A percentile compares a stretch with the other conserved stretches of the same genome.
Conservation (phyloP, 2,888 invertebrate genomes). For the Odiellus spinosus region DNA sequence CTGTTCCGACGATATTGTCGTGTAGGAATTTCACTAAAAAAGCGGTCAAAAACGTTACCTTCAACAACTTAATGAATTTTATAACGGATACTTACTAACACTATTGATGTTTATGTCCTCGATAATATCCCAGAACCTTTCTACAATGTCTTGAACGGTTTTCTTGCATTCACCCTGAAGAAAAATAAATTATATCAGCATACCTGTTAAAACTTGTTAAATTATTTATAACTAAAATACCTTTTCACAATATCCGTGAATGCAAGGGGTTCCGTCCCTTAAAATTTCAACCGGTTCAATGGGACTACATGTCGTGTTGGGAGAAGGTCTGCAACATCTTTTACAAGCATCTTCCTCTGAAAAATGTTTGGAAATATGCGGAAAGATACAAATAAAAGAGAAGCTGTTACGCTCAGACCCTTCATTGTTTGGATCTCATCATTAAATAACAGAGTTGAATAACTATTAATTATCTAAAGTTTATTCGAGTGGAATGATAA, state of each 20-base stretch:
- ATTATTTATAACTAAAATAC: slow-evolving; percentile 32
- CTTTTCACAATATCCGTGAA: slow-evolving; percentile 91
- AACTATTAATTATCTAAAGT: too few species aligned
- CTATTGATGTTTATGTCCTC: slow-evolving; percentile 91
- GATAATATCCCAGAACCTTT: slow-evolving; percentile 92
- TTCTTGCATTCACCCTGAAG: slow-evolving; percentile 79
- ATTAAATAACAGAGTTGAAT: too few species aligned
- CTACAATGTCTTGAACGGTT: slow-evolving; percentile 84
- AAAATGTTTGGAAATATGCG: slow-evolving; percentile 23
- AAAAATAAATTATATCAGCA: slow-evolving; percentile 5
- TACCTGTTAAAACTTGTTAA: background rate
- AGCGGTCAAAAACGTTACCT: background rate
- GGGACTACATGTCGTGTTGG: slow-evolving; percentile 76
- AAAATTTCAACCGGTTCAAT: slow-evolving; percentile 74
- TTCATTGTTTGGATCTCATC: too few species aligned
- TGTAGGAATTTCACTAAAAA: slow-evolving; percentile 53
- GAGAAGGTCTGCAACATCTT: slow-evolving; percentile 74
- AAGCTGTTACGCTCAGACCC: too few species aligned
- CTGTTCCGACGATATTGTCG: slow-evolving; percentile 85
- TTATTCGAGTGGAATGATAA: too few species aligned
- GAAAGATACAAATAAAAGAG: too few species aligned
- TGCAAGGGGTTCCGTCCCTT: slow-evolving; percentile 86
- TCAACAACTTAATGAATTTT: background rate
- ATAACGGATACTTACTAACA: slow-evolving; percentile 37
- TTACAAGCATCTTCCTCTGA: slow-evolving; percentile 84